Evolutionary conservation across 2,113 vertebrate species (phyloP), one percentile per base, ranked within the genome.

Genomic region (Syngnathus scovelli): DNA sequence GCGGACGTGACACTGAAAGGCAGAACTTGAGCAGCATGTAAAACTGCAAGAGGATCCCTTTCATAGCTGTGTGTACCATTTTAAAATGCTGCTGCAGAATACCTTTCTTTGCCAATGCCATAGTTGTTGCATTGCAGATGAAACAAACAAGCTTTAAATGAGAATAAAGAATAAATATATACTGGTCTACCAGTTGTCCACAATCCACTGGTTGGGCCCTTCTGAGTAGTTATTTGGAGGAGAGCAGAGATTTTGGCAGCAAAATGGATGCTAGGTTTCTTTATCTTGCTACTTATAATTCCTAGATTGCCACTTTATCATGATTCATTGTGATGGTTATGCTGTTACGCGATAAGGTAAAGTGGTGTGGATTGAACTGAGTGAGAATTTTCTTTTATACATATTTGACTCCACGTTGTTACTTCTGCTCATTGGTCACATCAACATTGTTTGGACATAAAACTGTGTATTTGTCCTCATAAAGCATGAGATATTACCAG

Each of bases 401-500:
- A 52, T 7, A 44, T 64, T 64, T 56, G 66, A 19, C 19, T 61
- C 51, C 37, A 9, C 33, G 27, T 36, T 48, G 44, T 18, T 2
- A 58, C 5, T 58, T 58, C 27, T 36, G 6, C 13, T 16, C 55
- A 16, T 58, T 12, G 4, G 55, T 58, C 27, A 33, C 13, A 27
- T n/a, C 12, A 55, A 11, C 21, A 55, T 6, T 5, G 54, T 56
- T 33, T 56, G 13, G 5, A 21, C 7, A 11, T 12, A 37, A 15
- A 56, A 27, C 27, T 64, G 38, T 51, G 61, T 2, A 43, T 48
- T 7, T 48, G 21, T 55, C 33, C 7, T 67, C 38, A 41, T 76
- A 69, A 71, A 82, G 38, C 59, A 60, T 49, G 52, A 36, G 23
- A 33, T 59, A 0, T 27, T 67, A 48, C 18, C 59, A 71, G 58